Evolutionary conservation across 2,888 invertebrate genomes (phyloP), one percentile per base, ranked within the genome.

Genomic region (Aspidiotus destructor): DNA sequence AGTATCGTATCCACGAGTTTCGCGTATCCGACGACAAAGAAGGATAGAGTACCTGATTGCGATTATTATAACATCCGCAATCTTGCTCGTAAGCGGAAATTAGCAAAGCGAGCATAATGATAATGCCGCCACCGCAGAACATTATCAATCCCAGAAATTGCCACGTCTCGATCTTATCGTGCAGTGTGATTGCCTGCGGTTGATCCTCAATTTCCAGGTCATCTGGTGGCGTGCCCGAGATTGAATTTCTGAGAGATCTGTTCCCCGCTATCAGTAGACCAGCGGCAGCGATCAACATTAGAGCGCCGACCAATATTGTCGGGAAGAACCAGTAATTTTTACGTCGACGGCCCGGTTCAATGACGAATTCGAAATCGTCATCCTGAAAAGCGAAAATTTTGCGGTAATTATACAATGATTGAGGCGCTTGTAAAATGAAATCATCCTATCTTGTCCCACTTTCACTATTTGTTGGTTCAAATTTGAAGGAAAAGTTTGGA

Each of bases 331-430:
- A 65, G 15, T 55, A 65, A 9, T 44, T 58, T n/a, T 57, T 57
- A 40, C 57, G 8, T 13, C 65, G 57, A 17, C 65, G 57, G 13
- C 65, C 65, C 15, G 69, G 69, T 44, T 69, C 69, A 3, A 69
- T 57, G 13, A 61, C 54, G 62, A 69, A 69, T 44, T 69, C 69
- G 8, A 69, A 69, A 69, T 69, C 69, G 48, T 69, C 69, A 41
- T 62, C 69, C 69, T 69, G 55, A n/a, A 54, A 42, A 44, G 16
- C 41, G 11, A 57, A 8, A 44, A 41, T 41, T 0, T 3, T 48
- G 11, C 48, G 11, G 6, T 48, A 13, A 6, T 48, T 48, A 44
- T 44, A 48, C 48, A 48, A 48, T 48, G 6, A 5, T 5, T 28
- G 5, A 28, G 28, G 5, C n/a, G n/a, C n/a, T n/a, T n/a, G n/a